These are phyloP conservation scores for Notolabrus celidotus DNA, from an alignment of 2,797 vertebrate genomes.

Conservation along the genomic window DNA sequence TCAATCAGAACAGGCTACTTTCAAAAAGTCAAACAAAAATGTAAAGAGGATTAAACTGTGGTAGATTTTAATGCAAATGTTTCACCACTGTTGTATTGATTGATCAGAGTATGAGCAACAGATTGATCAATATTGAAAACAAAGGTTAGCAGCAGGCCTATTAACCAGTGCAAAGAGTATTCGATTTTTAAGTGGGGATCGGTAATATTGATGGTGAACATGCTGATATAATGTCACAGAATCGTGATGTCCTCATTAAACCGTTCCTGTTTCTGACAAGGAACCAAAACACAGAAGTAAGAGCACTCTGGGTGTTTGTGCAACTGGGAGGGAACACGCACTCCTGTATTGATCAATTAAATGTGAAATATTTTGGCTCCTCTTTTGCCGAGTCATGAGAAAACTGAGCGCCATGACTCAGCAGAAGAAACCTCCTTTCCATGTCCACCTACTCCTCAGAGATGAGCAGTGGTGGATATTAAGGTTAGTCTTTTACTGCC, in stretches of 20 bases:
- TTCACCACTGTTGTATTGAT: no score
- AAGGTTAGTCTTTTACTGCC: not conserved
- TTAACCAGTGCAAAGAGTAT: not conserved
- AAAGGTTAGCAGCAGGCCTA: no score
- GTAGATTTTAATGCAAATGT: no score
- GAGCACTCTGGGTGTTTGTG: not conserved
- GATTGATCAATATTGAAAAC: no score
- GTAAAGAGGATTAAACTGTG: no score
- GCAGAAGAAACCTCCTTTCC: not conserved
- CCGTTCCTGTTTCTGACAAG: not conserved
- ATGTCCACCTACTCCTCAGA: not conserved
- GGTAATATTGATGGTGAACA: not conserved
- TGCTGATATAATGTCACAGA: not conserved
- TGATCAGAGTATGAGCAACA: no score
- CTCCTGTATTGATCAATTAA: not conserved
- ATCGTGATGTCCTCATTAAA: not conserved
- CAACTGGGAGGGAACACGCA: not conserved
- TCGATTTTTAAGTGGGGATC: not conserved
- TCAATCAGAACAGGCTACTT: not conserved
- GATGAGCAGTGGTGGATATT: no score
- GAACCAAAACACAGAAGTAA: conserved; percentile 63
- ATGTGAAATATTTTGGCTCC: not conserved
- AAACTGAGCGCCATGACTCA: not conserved
- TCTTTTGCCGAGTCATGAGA: not conserved
- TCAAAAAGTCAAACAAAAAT: no score